Evolutionary conservation across 2,797 vertebrate species (phyloP).

Genomic region (Dicrostonyx torquatus): DNA sequence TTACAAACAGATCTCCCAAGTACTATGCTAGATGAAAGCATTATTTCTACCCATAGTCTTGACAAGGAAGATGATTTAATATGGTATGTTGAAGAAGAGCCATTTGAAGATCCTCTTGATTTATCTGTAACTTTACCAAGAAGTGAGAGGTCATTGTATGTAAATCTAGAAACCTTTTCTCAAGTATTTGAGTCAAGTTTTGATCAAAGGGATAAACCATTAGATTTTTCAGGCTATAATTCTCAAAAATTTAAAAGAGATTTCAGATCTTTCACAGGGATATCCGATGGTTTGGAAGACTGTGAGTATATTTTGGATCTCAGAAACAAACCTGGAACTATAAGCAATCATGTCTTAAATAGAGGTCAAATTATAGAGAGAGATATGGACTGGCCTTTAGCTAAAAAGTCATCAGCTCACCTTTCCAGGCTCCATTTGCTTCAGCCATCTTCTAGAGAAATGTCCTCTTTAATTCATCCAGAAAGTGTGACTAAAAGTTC

Average conservation of each 20-base stretch:
- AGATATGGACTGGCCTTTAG: conserved; percentile 53
- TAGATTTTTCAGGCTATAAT: conserved; percentile 92
- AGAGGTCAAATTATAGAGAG: conserved; percentile 67
- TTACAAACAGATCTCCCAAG: conserved; percentile 85
- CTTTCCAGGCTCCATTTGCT: conserved; percentile 87
- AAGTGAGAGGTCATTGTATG: conserved; percentile 93
- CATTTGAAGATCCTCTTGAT: conserved; percentile 91
- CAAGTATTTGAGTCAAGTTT: conserved; percentile 93
- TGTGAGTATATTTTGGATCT: conserved; percentile 90
- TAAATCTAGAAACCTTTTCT: conserved; percentile 94
- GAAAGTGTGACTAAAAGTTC: conserved; percentile 88
- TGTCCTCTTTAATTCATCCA: conserved; percentile 84
- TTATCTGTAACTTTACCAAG: conserved; percentile 93
- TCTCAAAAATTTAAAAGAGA: conserved; percentile 93
- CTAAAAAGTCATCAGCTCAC: conserved; percentile 82
- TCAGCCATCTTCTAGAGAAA: conserved; percentile 86
- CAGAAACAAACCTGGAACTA: conserved; percentile 81
- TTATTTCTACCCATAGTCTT: conserved; percentile 92
- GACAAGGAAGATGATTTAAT: conserved; percentile 93
- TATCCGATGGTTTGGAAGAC: conserved; percentile 81
- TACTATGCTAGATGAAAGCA: conserved; percentile 89
- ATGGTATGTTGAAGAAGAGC: conserved; percentile 91
- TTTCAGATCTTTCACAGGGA: conserved; percentile 85
- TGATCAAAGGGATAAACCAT: conserved; percentile 88
- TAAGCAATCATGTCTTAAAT: conserved; percentile 25